A percentile compares a stretch with the other conserved stretches of the same genome.
Evolutionary conservation across 2,888 invertebrate species (phyloP).

Genomic region (Himalopsyche kuldschensis): DNA sequence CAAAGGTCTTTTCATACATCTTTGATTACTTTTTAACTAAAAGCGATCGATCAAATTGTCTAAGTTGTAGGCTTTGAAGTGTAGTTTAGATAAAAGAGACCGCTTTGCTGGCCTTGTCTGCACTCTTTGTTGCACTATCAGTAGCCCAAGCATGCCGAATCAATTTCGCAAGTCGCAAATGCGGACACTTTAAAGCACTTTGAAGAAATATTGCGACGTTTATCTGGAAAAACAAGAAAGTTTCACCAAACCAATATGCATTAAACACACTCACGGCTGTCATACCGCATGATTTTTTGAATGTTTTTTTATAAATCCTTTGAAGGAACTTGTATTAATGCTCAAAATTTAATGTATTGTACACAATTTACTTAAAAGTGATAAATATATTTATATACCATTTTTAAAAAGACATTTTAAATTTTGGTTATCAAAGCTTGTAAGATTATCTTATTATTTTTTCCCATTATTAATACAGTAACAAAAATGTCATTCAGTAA

Average conservation of each 20-base stretch:
- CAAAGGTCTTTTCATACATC: not conserved
- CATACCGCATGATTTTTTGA: not conserved
- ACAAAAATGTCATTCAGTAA: too few species aligned
- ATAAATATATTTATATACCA: too few species aligned
- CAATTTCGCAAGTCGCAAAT: not conserved
- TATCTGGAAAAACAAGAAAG: not conserved
- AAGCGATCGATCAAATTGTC: not conserved
- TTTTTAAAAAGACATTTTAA: too few species aligned
- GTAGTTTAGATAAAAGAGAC: conserved; percentile 4
- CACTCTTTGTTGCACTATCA: conserved; percentile 7
- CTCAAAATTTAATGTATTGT: too few species aligned
- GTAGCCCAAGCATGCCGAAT: not conserved
- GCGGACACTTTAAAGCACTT: not conserved
- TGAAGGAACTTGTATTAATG: too few species aligned
- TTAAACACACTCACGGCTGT: not conserved
- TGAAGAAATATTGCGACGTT: conserved; percentile 4
- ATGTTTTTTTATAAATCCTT: too few species aligned
- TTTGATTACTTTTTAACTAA: not conserved
- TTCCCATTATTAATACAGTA: too few species aligned
- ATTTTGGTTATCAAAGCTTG: too few species aligned
- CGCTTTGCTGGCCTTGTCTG: not conserved
- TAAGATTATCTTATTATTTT: too few species aligned
- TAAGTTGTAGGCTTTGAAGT: not conserved
- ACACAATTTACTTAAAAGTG: too few species aligned
- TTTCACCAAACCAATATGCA: not conserved